A percentile compares a stretch with the other conserved stretches of the same genome.
Conservation (phyloP, 2,888 invertebrate species). For the Idaea dimidiata region DNA sequence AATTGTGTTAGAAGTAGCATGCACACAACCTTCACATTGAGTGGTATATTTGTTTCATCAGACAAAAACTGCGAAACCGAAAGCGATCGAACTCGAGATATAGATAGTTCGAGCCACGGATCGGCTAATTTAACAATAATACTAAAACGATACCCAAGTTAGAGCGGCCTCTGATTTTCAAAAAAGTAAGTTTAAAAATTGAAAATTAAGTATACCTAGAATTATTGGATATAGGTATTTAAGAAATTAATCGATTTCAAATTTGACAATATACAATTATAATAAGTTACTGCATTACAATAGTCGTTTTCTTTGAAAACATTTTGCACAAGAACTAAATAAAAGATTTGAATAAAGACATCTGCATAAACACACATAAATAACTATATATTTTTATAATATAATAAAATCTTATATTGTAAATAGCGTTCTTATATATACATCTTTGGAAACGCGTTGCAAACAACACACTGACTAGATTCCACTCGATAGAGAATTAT, state of each 20-base stretch:
- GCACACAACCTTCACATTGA: no score
- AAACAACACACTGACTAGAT: slow-evolving; percentile 78
- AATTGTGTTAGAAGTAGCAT: no score
- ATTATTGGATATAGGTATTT: background rate
- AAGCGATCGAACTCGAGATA: no score
- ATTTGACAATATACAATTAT: background rate
- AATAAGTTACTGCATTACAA: background rate
- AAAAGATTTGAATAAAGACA: background rate
- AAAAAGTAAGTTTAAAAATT: no score
- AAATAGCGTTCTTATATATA: slow-evolving; percentile 70
- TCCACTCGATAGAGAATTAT: slow-evolving; percentile 53
- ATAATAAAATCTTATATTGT: slow-evolving; percentile 11
- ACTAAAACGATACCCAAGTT: no score
- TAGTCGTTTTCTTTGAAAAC: background rate
- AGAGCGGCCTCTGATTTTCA: no score
- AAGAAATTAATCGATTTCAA: background rate
- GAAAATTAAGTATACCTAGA: no score
- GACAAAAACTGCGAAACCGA: no score
- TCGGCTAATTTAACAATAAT: no score
- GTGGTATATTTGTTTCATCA: no score
- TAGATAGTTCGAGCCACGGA: no score
- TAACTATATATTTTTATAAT: background rate
- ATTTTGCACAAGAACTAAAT: background rate
- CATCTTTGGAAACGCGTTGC: slow-evolving; percentile 79
- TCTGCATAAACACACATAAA: background rate